Base-by-base conservation (phyloP, 2,797 vertebrate species). In the Takifugu ocellatus region DNA sequence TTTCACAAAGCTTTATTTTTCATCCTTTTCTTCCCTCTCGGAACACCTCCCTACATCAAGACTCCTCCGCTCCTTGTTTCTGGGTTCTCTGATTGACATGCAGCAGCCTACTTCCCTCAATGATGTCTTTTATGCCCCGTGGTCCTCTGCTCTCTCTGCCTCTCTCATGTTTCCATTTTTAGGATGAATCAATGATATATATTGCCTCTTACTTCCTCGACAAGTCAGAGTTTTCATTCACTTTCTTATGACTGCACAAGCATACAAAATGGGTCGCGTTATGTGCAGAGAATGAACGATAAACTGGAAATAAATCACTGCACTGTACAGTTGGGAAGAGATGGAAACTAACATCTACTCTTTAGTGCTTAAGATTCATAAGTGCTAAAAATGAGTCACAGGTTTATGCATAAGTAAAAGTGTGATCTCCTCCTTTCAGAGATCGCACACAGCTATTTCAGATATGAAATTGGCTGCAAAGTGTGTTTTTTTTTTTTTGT, bases 51-150 rank as follows among this genome's bases (percentile, higher is more conserved):
- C 75, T 84, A 82, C 84, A 78, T 85, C 80, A 69, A 77, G 78
- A 84, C 87, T 88, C 87, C 87, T 78, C 84, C 74, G 81, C 85
- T 84, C 51, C 84, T 79, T 87, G 75, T 88, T 82, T 85, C 79
- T 66, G 77, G 59, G 82, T 75, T 76, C 66, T 79, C 70, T 88
- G 86, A 90, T 87, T 89, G 88, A 88, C 85, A 77, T 72, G 75
- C 84, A 63, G 76, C 83, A 87, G 79, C 83, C 85, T 81, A 82
- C 79, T 82, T 88, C 80, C 78, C 77, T 82, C 80, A 75, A 74
- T 84, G 71, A 78, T 79, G 77, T 87, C 79, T 84, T 79, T 85
- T 74, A 80, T 81, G 83, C 77, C 82, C 82, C 6, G 25, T 74
- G 70, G 77, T 83, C 83, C 74, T 78, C 68, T 48, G 54, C 72